Percentiles rank a stretch among this genome's conserved stretches.
Evolutionary conservation across 2,888 invertebrate species (phyloP).

Genomic region (Mellilla xanthometata): DNA sequence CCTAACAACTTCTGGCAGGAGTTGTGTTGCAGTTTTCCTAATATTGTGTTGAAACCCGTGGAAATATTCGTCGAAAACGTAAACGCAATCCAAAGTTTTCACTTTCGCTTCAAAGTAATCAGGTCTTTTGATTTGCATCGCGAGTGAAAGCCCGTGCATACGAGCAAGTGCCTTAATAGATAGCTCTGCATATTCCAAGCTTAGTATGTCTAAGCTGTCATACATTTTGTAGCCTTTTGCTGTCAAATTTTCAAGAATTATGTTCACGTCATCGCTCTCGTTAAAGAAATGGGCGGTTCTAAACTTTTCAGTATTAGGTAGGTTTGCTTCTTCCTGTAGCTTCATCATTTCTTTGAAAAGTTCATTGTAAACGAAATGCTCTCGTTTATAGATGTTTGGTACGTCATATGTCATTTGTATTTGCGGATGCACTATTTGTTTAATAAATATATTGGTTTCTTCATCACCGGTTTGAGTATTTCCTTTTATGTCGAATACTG

Average conservation of each 20-base stretch:
- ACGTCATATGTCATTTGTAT: slow-evolving; percentile 41
- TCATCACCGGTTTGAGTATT: slow-evolving; percentile 28
- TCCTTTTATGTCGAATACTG: slow-evolving; percentile 46
- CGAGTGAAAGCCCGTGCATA: slow-evolving; percentile 50
- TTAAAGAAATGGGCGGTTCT: slow-evolving; percentile 43
- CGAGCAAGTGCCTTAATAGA: slow-evolving; percentile 48
- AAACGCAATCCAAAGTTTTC: slow-evolving; percentile 29
- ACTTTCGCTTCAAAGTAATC: slow-evolving; percentile 45
- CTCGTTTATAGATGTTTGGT: slow-evolving; percentile 42
- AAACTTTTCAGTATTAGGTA: slow-evolving; percentile 45
- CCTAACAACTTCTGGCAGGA: slow-evolving; percentile 34
- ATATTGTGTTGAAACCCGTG: slow-evolving; percentile 24
- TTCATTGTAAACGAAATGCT: slow-evolving; percentile 50
- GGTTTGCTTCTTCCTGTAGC: slow-evolving; percentile 43
- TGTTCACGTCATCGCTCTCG: slow-evolving; percentile 40
- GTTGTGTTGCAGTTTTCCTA: slow-evolving; percentile 30
- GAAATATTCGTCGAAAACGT: slow-evolving; percentile 29
- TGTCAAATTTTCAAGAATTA: slow-evolving; percentile 52
- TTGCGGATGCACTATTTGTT: slow-evolving; percentile 42
- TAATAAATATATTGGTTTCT: slow-evolving; percentile 51
- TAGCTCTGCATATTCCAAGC: slow-evolving; percentile 42
- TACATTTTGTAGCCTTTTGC: slow-evolving; percentile 44
- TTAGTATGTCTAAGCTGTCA: slow-evolving; percentile 41
- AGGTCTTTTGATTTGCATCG: slow-evolving; percentile 39
- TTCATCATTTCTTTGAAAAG: slow-evolving; percentile 40